Conservation (phyloP, 2,113 vertebrate genomes). For the Tachysurus fulvidraco region DNA sequence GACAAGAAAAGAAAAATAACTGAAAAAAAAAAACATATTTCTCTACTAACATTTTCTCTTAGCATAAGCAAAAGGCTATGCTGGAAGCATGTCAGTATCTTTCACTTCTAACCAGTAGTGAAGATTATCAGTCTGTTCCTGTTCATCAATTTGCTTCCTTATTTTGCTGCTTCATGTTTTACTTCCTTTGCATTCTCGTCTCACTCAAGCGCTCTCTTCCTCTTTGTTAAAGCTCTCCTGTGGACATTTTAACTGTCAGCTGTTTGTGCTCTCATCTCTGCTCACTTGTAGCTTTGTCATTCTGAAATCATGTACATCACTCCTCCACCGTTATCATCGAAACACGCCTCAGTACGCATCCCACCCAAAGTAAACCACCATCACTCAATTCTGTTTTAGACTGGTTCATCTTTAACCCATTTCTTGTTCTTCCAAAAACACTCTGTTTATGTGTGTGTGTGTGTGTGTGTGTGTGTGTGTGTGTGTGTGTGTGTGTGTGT, state of each 20-base stretch:
- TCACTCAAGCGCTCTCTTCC: constrained; percentile 9
- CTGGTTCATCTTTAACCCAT: background rate
- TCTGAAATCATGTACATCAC: background rate
- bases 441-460: background rate
- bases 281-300: background rate
- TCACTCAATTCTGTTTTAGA: background rate
- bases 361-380: background rate
- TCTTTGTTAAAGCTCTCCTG: background rate
- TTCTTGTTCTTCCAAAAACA: background rate
- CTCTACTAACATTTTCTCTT: no score
- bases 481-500: background rate
- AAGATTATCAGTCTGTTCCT: constrained; percentile 8
- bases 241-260: background rate
- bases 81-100: background rate
- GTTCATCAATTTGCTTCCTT: constrained; percentile 12
- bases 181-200: constrained; percentile 8
- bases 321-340: background rate
- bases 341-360: background rate
- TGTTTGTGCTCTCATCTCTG: background rate
- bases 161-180: constrained; percentile 28
- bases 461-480: background rate
- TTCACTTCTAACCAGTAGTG: background rate
- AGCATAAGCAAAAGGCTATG: background rate
- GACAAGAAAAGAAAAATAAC: background rate
- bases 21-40: no score